Evolutionary conservation across 2,797 vertebrate species (phyloP).

Genomic region (Hirundo rustica): DNA sequence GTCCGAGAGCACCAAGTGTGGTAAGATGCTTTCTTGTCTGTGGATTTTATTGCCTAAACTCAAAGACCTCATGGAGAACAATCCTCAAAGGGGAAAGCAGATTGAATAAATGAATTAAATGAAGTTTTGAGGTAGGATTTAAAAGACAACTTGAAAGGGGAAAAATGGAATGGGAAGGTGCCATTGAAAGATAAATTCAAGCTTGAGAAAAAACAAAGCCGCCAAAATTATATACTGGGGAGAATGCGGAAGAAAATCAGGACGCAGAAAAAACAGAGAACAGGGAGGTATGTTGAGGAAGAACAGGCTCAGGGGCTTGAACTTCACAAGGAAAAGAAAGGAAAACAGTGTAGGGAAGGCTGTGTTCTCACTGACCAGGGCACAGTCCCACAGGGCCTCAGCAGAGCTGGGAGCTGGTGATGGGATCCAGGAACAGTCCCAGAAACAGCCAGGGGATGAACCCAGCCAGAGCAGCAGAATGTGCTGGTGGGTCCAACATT

Average conservation of each 20-base stretch:
- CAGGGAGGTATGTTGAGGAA: fast-evolving
- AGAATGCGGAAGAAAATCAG: not conserved
- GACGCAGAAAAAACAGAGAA: not conserved
- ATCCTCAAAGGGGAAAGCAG: not conserved
- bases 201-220: not conserved
- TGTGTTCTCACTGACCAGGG: not conserved
- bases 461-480: not conserved
- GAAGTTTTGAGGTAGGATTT: not conserved
- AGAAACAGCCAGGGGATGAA: not conserved
- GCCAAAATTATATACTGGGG: not conserved
- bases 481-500: not conserved
- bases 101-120: not conserved
- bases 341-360: not conserved
- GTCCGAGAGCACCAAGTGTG: not conserved
- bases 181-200: not conserved
- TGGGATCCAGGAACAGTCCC: not conserved
- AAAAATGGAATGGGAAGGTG: not conserved
- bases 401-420: not conserved
- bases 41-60: not conserved
- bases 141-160: not conserved
- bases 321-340: not conserved
- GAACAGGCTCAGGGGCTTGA: not conserved
- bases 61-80: not conserved
- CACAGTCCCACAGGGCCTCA: not conserved
- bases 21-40: not conserved